A percentile compares a stretch with the other conserved stretches of the same genome.
phyloP scores from a whole-genome alignment of 2,113 vertebrate genomes.

The Brachirus orientalis region DNA sequence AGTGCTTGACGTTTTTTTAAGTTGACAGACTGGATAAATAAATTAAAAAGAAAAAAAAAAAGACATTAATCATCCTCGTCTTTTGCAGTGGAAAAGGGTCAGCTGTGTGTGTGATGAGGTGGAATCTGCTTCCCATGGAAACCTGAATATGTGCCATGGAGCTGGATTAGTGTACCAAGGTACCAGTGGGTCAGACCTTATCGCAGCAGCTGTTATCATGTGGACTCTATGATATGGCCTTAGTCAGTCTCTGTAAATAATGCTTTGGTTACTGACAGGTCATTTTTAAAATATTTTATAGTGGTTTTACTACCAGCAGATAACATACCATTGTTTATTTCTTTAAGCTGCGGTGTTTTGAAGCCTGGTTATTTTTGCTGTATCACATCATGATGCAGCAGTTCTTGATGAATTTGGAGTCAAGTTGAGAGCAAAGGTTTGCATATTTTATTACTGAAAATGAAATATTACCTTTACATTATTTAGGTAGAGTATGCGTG shows the following conservation, averaged over 20 bases:
- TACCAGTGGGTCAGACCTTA: conserved; percentile 59
- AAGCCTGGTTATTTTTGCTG: background rate
- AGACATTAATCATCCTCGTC: background rate
- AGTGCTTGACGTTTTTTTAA: too few relatives aligned
- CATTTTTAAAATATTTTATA: background rate
- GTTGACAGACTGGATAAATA: conserved; percentile 3
- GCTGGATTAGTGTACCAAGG: conserved; percentile 57
- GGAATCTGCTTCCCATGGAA: conserved; percentile 62
- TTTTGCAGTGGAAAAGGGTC: conserved; percentile 47
- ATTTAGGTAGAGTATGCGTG: too few relatives aligned
- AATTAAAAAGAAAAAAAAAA: conserved; percentile 31
- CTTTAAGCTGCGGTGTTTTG: background rate
- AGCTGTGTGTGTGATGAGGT: conserved; percentile 29
- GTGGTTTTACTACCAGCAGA: background rate
- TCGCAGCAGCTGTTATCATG: conserved; percentile 52
- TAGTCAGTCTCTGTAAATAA: conserved; percentile 32
- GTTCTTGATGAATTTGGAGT: too few relatives aligned
- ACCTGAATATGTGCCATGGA: conserved; percentile 61
- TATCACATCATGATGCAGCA: too few relatives aligned
- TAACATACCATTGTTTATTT: background rate
- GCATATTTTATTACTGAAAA: too few relatives aligned
- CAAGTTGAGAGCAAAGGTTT: too few relatives aligned
- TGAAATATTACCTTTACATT: too few relatives aligned
- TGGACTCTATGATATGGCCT: conserved; percentile 43
- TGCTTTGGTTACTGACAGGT: conserved; percentile 9